Conservation (phyloP, 2,888 invertebrate species). For the Luperina nickerlii region DNA sequence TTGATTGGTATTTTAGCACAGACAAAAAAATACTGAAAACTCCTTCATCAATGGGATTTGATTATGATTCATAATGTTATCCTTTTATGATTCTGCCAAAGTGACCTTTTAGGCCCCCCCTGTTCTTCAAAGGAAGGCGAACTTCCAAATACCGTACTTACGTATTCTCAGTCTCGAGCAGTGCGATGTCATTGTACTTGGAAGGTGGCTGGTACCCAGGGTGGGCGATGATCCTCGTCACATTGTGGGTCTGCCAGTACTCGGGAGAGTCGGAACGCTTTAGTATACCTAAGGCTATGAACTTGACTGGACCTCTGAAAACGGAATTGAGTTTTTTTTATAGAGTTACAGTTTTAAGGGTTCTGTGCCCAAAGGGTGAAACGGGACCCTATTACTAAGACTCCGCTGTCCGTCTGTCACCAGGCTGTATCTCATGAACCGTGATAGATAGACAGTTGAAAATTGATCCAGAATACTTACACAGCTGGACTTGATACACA, state of each 20-base stretch:
- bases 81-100: too few relatives aligned
- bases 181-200: constrained; percentile 67
- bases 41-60: too few relatives aligned
- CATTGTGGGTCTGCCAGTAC: constrained; percentile 51
- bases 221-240: constrained; percentile 54
- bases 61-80: too few relatives aligned
- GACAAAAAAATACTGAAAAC: too few relatives aligned
- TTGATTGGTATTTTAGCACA: too few relatives aligned
- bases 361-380: too few relatives aligned
- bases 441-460: too few relatives aligned
- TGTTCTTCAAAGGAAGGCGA: not conserved
- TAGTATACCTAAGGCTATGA: constrained; percentile 49
- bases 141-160: constrained; percentile 21
- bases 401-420: too few relatives aligned
- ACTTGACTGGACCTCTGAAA: constrained; percentile 64
- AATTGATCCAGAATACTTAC: constrained; percentile 20
- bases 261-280: constrained; percentile 60
- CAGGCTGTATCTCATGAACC: too few relatives aligned
- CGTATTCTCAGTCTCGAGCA: constrained; percentile 54
- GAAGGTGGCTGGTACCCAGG: constrained; percentile 59
- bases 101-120: too few relatives aligned
- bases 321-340: not conserved
- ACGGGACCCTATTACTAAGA: too few relatives aligned
- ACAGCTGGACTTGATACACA: constrained; percentile 33
- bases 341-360: not conserved